phyloP scores from a whole-genome alignment of 2,113 vertebrate species.

The Rafetus swinhoei region DNA sequence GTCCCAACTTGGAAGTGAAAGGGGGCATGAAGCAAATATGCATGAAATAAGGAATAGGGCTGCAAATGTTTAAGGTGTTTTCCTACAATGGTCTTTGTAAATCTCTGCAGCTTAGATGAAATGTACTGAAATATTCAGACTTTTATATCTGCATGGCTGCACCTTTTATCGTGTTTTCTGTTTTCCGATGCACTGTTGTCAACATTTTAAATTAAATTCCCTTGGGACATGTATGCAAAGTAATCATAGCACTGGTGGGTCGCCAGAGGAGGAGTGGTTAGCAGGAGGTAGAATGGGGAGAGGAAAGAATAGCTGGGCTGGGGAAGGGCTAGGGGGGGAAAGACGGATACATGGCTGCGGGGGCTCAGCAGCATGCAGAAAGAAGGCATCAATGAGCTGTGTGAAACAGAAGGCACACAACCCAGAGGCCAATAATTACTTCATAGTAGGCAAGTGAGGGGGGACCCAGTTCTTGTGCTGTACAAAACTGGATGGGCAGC shows the following conservation, averaged over 20 bases:
- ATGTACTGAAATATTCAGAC: constrained; percentile 22
- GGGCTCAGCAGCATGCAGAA: not conserved
- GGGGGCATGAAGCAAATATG: rapidly evolving
- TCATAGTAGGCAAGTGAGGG: not conserved
- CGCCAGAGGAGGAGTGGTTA: not conserved
- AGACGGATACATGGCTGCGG: not conserved
- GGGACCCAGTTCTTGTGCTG: not conserved
- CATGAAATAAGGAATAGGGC: not conserved
- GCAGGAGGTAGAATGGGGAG: not conserved
- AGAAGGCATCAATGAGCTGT: not conserved
- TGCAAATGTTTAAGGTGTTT: not conserved
- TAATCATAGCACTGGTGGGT: not conserved
- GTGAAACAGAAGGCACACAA: not conserved
- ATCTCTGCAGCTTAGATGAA: not conserved
- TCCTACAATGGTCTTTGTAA: not conserved
- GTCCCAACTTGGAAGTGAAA: not conserved
- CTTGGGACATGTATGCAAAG: not conserved
- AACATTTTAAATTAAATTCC: constrained; percentile 13
- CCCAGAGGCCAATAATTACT: not conserved
- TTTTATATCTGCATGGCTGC: constrained; percentile 4
- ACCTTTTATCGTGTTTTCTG: not conserved
- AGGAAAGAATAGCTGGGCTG: rapidly evolving
- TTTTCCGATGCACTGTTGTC: not conserved
- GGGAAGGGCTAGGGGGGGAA: not conserved
- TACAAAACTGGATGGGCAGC: rapidly evolving